These are phyloP conservation scores for Parascotia fuliginaria DNA, from an alignment of 2,888 invertebrate genomes.

Conservation along the genomic window DNA sequence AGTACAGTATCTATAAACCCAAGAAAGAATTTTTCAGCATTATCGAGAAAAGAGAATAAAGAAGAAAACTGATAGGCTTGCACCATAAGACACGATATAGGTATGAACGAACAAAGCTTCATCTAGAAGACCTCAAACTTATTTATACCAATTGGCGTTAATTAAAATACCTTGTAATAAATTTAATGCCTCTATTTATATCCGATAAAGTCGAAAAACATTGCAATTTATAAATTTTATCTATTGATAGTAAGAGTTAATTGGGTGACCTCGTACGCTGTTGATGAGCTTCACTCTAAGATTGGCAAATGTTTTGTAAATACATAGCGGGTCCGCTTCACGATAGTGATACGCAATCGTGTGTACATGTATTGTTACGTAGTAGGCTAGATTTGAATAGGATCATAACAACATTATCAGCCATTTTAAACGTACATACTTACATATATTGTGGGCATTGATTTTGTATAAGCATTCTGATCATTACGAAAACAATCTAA, in stretches of 20 bases:
- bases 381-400: conserved; percentile 5
- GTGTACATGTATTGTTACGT: conserved; percentile 29
- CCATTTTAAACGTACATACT: conserved; percentile 1
- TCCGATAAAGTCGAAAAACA: conserved; percentile 43
- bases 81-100: too few species aligned
- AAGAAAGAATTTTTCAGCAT: too few species aligned
- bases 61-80: too few species aligned
- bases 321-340: conserved; percentile 32
- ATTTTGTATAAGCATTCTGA: background rate
- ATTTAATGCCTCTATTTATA: conserved; percentile 34
- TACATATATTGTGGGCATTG: background rate
- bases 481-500: background rate
- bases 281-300: conserved; percentile 37
- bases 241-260: conserved; percentile 43
- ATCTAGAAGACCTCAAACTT: background rate
- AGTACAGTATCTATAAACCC: too few species aligned
- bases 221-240: conserved; percentile 42
- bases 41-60: too few species aligned
- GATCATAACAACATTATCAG: conserved; percentile 11
- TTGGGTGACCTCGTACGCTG: conserved; percentile 46
- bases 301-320: conserved; percentile 44
- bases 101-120: too few species aligned
- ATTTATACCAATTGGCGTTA: background rate
- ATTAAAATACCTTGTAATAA: conserved; percentile 6
- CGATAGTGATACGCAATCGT: conserved; percentile 34